Percentiles rank a stretch among this genome's conserved stretches.
phyloP scores from a whole-genome alignment of 1,140 invertebrate species.

The Paraescarpia echinospica region DNA sequence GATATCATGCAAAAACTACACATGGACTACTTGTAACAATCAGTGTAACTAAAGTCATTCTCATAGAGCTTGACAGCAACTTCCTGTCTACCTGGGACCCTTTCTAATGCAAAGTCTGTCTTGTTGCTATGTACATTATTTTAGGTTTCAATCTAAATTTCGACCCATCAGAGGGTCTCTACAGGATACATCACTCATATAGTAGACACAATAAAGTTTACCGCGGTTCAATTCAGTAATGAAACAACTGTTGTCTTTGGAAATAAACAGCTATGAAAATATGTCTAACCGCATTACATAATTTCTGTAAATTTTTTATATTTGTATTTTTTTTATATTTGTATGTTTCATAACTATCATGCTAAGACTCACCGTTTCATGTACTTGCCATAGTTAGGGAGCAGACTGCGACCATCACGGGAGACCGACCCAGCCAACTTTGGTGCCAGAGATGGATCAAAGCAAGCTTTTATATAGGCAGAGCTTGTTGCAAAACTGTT shows the following conservation, averaged over 20 bases:
- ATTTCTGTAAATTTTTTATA: not conserved
- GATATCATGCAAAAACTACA: not conserved
- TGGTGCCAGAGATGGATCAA: conserved; percentile 4
- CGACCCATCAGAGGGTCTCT: not conserved
- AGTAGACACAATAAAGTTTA: not conserved
- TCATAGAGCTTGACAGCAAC: not conserved
- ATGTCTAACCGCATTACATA: not conserved
- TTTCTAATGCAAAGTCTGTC: too few relatives aligned
- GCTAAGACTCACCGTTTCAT: conserved; percentile 11
- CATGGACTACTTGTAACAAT: not conserved
- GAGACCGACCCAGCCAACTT: not conserved
- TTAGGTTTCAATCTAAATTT: not conserved
- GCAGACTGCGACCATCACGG: not conserved
- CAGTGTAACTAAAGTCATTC: not conserved
- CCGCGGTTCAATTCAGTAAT: not conserved
- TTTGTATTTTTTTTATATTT: not conserved
- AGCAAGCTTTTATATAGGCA: conserved; percentile 12
- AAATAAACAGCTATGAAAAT: not conserved
- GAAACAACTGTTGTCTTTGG: not conserved
- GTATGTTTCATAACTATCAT: not conserved
- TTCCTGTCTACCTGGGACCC: not conserved
- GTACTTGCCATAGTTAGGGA: conserved; percentile 11
- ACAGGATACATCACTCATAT: not conserved
- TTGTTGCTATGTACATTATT: too few relatives aligned
- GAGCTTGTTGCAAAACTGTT: conserved; percentile 16